These are phyloP conservation scores for Sebastolobus altivelis DNA, from an alignment of 2,797 vertebrate species.

Conservation along the genomic window DNA sequence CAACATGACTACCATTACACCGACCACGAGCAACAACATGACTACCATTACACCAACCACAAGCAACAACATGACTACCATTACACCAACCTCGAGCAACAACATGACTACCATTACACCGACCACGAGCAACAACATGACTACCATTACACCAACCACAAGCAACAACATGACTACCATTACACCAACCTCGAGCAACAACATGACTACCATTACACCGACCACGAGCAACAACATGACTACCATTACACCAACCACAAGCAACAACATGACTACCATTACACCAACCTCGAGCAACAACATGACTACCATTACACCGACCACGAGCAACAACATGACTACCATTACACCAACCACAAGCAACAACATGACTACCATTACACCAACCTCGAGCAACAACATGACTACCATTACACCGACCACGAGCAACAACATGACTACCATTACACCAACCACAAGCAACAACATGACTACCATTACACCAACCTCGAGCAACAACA, in stretches of 20 bases:
- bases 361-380: neutral
- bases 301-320: neutral
- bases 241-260: accelerated
- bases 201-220: neutral
- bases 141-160: accelerated
- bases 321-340: neutral
- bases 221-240: neutral
- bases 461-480: neutral
- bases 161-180: accelerated
- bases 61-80: neutral
- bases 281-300: slow-evolving; percentile 1
- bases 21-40: accelerated
- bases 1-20: accelerated
- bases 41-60: accelerated
- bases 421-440: accelerated
- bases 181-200: neutral
- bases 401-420: neutral
- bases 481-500: neutral
- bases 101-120: accelerated
- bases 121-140: accelerated
- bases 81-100: accelerated
- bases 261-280: neutral
- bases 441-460: neutral
- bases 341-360: neutral
- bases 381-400: neutral